Conservation (phyloP, 1,140 invertebrate genomes). For the Drosophila oshimai region DNA sequence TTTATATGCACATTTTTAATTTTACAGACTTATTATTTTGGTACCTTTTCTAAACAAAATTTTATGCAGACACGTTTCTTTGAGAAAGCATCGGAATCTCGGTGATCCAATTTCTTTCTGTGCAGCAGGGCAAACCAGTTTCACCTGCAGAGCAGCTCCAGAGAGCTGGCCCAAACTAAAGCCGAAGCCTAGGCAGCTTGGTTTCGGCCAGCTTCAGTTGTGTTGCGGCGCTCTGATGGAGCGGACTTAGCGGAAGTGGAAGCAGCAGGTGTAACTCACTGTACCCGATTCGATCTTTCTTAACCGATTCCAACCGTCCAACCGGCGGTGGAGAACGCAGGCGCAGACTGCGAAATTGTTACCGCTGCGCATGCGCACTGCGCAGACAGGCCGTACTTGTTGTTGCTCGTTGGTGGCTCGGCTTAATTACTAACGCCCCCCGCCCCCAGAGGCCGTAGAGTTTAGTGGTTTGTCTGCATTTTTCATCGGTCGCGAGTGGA, state of each 20-base stretch:
- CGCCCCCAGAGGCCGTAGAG: slow-evolving; percentile 7
- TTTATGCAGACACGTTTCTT: not conserved
- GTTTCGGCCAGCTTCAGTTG: slow-evolving; percentile 56
- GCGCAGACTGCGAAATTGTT: slow-evolving; percentile 32
- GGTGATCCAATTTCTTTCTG: slow-evolving; percentile 1
- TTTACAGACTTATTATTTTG: too few relatives aligned
- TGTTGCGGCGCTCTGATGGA: slow-evolving; percentile 70
- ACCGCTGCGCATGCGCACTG: slow-evolving; percentile 61
- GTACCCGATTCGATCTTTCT: slow-evolving; percentile 1
- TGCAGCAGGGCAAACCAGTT: slow-evolving; percentile 54
- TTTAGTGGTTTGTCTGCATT: slow-evolving; percentile 78
- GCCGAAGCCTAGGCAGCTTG: slow-evolving; percentile 28
- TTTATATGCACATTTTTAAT: too few relatives aligned
- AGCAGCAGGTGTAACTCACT: slow-evolving; percentile 16
- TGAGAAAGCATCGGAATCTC: not conserved
- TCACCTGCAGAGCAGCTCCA: slow-evolving; percentile 36
- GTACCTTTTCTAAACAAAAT: too few relatives aligned
- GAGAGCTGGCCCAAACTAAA: slow-evolving; percentile 23
- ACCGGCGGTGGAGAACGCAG: slow-evolving; percentile 20
- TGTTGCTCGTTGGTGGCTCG: slow-evolving; percentile 43
- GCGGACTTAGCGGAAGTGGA: slow-evolving; percentile 34
- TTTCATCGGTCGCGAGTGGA: slow-evolving; percentile 29
- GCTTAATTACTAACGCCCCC: slow-evolving; percentile 61
- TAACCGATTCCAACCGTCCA: slow-evolving; percentile 26
- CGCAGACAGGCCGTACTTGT: slow-evolving; percentile 47